Percentiles rank a stretch among this genome's conserved stretches.
These are phyloP conservation scores for Zaprionus capensis DNA, from an alignment of 1,140 invertebrate genomes.

Conservation along the genomic window DNA sequence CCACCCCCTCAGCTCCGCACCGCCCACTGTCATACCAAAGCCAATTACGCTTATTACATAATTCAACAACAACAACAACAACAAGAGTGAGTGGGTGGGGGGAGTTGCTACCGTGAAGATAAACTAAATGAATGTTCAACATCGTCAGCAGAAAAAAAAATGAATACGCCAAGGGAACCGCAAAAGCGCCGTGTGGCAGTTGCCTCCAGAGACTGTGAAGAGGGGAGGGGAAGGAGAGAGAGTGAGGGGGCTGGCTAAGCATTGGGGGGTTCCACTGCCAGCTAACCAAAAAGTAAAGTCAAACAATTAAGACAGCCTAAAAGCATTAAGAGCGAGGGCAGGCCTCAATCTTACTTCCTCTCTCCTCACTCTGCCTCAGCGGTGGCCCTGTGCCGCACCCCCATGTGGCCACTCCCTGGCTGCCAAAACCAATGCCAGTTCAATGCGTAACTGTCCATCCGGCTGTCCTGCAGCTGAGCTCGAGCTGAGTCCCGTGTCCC, in stretches of 20 bases:
- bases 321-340: conserved; percentile 56
- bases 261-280: background rate
- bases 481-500: background rate
- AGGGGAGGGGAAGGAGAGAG: background rate
- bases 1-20: background rate
- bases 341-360: conserved; percentile 11
- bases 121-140: conserved; percentile 53
- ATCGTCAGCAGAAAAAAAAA: conserved; percentile 37
- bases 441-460: conserved; percentile 25
- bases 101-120: conserved; percentile 36
- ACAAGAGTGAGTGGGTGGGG: conserved; percentile 13
- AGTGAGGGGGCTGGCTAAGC: background rate
- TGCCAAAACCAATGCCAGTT: conserved; percentile 6
- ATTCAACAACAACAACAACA: conserved; percentile 54
- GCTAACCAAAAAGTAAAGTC: conserved; percentile 40
- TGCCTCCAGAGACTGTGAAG: background rate
- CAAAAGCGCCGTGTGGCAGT: background rate
- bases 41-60: conserved; percentile 81
- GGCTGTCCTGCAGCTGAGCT: background rate
- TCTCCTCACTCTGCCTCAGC: conserved; percentile 13
- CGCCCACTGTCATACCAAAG: conserved; percentile 26
- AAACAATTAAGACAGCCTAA: conserved; percentile 74
- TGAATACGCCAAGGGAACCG: conserved; percentile 34
- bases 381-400: background rate
- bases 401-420: background rate